A percentile compares a stretch with the other conserved stretches of the same genome.
These are phyloP conservation scores for Pangasius larnaudii DNA, from an alignment of 2,797 vertebrate species.

Conservation along the genomic window DNA sequence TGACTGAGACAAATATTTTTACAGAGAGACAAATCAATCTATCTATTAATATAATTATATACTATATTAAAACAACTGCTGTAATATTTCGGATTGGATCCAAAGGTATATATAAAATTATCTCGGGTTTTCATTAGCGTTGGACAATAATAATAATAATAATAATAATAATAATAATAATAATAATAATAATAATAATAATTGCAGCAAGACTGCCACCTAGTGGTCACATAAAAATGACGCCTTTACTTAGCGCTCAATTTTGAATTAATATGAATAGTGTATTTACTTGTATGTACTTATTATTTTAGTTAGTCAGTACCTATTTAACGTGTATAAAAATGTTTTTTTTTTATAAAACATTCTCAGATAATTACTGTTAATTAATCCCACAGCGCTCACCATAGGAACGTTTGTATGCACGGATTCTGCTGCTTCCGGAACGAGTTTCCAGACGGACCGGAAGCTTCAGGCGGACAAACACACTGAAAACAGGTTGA, in stretches of 20 bases:
- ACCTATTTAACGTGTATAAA: neutral
- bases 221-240: neutral
- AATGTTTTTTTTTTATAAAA: no score
- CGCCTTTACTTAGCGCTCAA: neutral
- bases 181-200: neutral
- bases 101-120: neutral
- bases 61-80: neutral
- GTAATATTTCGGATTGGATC: neutral
- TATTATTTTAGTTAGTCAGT: neutral
- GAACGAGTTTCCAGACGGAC: conserved; percentile 6
- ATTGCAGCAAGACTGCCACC: conserved; percentile 22
- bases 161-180: neutral
- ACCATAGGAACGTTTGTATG: neutral
- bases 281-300: no score
- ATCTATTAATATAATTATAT: no score
- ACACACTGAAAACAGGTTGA: neutral
- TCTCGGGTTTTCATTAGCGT: no score
- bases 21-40: neutral
- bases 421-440: neutral
- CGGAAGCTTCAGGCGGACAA: neutral
- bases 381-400: neutral
- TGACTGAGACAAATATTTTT: neutral
- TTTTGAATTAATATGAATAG: neutral
- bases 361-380: neutral
- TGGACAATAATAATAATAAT: neutral